Conservation (phyloP, 2,797 vertebrate species). For the Erpetoichthys calabaricus region DNA sequence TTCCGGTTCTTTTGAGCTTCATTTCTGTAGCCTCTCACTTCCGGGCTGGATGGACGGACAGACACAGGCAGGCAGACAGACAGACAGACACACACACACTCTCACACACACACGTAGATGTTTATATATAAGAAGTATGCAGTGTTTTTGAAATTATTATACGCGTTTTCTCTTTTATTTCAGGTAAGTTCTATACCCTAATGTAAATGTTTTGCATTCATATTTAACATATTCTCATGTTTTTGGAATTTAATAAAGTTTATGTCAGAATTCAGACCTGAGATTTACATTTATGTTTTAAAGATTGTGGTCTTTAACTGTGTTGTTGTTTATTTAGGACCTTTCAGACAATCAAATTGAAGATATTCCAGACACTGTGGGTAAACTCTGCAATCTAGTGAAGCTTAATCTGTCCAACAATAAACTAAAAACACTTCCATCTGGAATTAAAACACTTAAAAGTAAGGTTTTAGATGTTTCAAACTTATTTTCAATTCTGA, state of each 20-base stretch:
- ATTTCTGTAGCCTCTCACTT: too few relatives aligned
- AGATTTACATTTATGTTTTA: constrained; percentile 9
- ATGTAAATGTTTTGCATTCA: too few relatives aligned
- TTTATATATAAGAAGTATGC: too few relatives aligned
- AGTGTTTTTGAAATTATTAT: too few relatives aligned
- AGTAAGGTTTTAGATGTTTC: constrained; percentile 37
- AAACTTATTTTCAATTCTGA: not conserved
- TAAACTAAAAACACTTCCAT: constrained; percentile 53
- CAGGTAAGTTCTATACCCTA: too few relatives aligned
- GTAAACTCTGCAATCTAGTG: constrained; percentile 41
- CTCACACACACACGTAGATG: too few relatives aligned
- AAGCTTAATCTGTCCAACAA: constrained; percentile 58
- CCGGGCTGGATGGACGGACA: too few relatives aligned
- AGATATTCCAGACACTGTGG: constrained; percentile 47
- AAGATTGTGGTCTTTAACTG: constrained; percentile 10
- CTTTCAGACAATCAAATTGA: constrained; percentile 58
- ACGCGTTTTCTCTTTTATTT: too few relatives aligned
- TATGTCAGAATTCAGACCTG: constrained; percentile 10
- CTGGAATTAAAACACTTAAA: constrained; percentile 56
- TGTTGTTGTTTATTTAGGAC: constrained; percentile 37
- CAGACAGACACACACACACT: too few relatives aligned
- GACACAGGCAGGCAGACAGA: too few relatives aligned
- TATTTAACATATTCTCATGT: too few relatives aligned
- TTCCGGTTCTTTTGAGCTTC: too few relatives aligned
- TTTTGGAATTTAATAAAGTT: not conserved